Evolutionary conservation across 2,113 vertebrate species (phyloP).

Genomic region (Catagonus wagneri): DNA sequence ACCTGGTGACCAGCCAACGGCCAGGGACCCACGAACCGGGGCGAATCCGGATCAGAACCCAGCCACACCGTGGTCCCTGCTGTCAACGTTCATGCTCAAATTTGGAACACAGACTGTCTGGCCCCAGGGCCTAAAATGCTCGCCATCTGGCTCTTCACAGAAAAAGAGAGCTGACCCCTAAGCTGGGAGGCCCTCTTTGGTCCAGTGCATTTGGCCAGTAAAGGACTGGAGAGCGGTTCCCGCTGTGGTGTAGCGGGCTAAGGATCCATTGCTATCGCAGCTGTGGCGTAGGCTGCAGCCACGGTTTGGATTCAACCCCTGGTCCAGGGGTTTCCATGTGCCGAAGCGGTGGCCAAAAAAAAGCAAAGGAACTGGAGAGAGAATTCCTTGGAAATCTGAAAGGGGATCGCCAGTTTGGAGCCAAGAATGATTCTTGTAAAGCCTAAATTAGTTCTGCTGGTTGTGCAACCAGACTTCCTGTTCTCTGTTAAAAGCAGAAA

Average conservation of each 20-base stretch:
- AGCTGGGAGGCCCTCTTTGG: neutral
- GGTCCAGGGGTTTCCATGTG: no score
- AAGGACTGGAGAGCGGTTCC: neutral
- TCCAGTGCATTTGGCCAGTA: neutral
- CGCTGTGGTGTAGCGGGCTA: no score
- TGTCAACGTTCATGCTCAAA: neutral
- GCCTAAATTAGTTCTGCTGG: neutral
- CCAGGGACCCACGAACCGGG: neutral
- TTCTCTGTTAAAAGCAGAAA: neutral
- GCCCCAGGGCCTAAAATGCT: neutral
- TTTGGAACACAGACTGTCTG: neutral
- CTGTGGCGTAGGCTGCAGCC: no score
- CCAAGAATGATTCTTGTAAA: neutral
- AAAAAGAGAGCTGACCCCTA: neutral
- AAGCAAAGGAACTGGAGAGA: neutral
- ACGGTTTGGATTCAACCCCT: no score
- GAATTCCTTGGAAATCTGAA: neutral
- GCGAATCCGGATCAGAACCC: neutral
- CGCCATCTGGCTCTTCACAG: neutral
- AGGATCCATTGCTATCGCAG: no score
- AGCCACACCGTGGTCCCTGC: neutral
- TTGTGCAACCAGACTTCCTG: neutral
- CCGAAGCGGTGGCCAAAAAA: no score
- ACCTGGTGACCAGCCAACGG: rapidly evolving
- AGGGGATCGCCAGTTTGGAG: neutral